Conservation (phyloP, 2,888 invertebrate genomes). For the Myopa testacea region DNA sequence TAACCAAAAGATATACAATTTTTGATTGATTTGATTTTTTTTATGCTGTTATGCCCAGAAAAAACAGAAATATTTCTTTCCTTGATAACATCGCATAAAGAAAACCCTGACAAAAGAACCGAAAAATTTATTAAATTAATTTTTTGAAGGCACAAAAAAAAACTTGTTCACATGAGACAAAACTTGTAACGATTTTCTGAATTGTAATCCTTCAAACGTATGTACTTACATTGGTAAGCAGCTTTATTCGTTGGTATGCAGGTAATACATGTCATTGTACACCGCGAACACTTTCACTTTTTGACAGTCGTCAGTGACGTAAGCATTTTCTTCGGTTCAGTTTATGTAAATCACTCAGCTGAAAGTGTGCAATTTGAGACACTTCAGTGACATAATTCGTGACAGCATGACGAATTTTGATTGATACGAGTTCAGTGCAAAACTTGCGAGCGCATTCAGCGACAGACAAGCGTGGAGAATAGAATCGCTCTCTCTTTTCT, state of each 20-base stretch:
- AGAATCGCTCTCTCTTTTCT: slow-evolving; percentile 37
- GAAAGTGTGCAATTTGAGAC: slow-evolving; percentile 61
- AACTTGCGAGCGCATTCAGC: slow-evolving; percentile 10
- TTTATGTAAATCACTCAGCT: slow-evolving; percentile 54
- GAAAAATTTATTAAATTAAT: background rate
- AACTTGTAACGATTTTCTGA: background rate
- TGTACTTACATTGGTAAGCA: too few species aligned
- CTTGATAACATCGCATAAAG: background rate
- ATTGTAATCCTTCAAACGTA: too few species aligned
- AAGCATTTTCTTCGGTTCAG: background rate
- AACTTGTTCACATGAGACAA: background rate
- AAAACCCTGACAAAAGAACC: too few species aligned
- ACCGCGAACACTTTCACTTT: background rate
- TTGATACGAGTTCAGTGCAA: slow-evolving; percentile 57
- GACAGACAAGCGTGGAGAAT: slow-evolving; percentile 56
- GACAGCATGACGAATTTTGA: slow-evolving; percentile 66
- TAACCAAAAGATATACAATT: background rate
- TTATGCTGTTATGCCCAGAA: background rate
- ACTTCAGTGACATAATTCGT: slow-evolving; percentile 65
- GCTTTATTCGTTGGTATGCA: too few species aligned
- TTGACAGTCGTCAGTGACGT: background rate
- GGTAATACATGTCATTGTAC: too few species aligned
- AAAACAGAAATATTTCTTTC: background rate
- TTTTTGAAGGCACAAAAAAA: background rate
- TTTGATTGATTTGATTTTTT: slow-evolving; percentile 1